Evolutionary conservation across 2,797 vertebrate genomes (phyloP), one percentile per base, ranked within the genome.

Genomic region (Coluber constrictor): DNA sequence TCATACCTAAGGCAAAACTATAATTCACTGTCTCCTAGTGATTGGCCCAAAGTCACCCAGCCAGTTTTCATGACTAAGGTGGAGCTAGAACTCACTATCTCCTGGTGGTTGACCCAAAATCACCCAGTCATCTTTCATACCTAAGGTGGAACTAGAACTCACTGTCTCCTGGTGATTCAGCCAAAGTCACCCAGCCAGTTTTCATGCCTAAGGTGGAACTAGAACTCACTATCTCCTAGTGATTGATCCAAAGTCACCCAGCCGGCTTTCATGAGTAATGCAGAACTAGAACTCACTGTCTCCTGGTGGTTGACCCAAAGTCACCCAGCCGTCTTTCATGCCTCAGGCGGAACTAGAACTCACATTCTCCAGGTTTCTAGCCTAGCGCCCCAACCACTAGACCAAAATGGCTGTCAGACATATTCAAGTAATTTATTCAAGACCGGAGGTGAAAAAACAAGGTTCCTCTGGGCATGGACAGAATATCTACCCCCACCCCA

Each of bases 261-360:
- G 27, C 0, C 0, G 0, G 4, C 4, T 63, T 63, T 29, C 11
- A 13, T 66, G 27, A 0, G 11, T 6, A 66, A 66, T 13, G 2
- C 0, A 0, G 29, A 2, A 16, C 63, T 66, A 66, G 63, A 70
- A 32, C 2, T 70, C 63, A 0, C 63, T 5, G 0, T n/a, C 63
- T n/a, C 12, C 63, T 66, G 4, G 12, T n/a, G 63, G n/a, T 15
- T n/a, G 4, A 0, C 0, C n/a, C n/a, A 70, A 70, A 70, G 29
- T 16, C 29, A 32, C 13, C n/a, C 27, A 12, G 11, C 4, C 0
- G 1, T 1, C 13, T 32, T 70, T 70, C 29, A 32, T 0, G 63
- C 5, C 63, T 16, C 16, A 70, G 63, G 13, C 13, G 15, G 29
- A 5, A 70, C 63, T 70, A n/a, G 63, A 32, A 32, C 15, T 70